Base-by-base conservation (phyloP, 2,113 vertebrate genomes). In the Lates calcarifer region DNA sequence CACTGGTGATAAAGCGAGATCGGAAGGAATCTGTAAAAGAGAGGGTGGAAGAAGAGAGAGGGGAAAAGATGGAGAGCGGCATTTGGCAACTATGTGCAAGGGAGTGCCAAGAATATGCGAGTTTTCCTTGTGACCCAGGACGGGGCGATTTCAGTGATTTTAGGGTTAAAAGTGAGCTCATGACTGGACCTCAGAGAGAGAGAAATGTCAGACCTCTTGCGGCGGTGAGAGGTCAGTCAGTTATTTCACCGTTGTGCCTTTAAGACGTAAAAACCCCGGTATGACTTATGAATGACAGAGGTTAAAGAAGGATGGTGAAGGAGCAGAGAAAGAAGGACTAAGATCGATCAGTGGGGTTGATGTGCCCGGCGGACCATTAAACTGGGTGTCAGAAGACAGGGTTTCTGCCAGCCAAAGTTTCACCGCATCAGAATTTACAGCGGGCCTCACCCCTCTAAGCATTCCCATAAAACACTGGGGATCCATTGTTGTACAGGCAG, bases 231-330 rank as follows among this genome's bases (percentile, higher is more conserved):
- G 80, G 89, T 86, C 74, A 77, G 75, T 5, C 5, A 55, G 47
- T 68, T 51, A 29, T 77, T 76, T 74, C 70, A 43, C 80, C 18
- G 22, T 20, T 31, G 74, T 35, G 53, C 83, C 87, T 92, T 89
- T 81, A 90, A 89, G 87, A 81, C 79, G 81, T 86, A 82, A 87
- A 92, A 87, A 92, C 76, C 49, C 75, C 55, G 12, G 47, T 33
- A 63, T 87, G 90, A 89, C 85, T 89, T 83, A 92, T 78, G 87
- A 84, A 5, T 41, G 87, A 84, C 81, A 29, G 78, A 76, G 88
- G 68, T 89, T 87, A 81, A 84, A 82, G 83, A 84, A 87, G 88
- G 81, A 90, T 87, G 87, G 88, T 77, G 90, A 90, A 74, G 3
- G 80, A 91, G 73, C 20, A 22, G 33, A 72, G 87, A 87, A 82